These are phyloP conservation scores for Cyprinus carpio DNA, from an alignment of 2,113 vertebrate genomes.

Conservation along the genomic window DNA sequence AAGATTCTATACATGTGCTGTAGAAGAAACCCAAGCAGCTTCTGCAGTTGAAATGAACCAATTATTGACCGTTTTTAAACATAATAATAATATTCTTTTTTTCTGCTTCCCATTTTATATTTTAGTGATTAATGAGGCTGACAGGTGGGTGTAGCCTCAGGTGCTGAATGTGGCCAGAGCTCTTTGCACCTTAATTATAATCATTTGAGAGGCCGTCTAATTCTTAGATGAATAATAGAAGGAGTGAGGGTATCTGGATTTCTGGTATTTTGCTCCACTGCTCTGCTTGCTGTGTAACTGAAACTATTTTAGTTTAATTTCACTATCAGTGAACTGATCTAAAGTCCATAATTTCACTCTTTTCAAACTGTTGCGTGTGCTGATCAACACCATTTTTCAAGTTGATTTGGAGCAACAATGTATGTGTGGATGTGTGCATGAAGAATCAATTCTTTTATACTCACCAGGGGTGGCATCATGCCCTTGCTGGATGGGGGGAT, in stretches of 20 bases:
- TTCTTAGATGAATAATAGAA: conserved; percentile 69
- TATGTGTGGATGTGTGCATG: conserved; percentile 10
- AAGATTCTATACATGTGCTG: too few relatives aligned
- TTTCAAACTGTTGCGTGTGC: too few relatives aligned
- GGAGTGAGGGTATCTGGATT: conserved; percentile 58
- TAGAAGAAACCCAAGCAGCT: conserved; percentile 14
- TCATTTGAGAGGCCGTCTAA: conserved; percentile 62
- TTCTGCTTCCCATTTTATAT: conserved; percentile 32
- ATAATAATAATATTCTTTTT: conserved; percentile 38
- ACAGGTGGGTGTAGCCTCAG: conserved; percentile 59
- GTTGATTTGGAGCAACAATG: too few relatives aligned
- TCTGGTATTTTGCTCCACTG: neutral
- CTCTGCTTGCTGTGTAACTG: conserved; percentile 10
- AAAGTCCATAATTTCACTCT: too few relatives aligned
- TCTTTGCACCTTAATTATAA: conserved; percentile 65
- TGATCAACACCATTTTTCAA: too few relatives aligned
- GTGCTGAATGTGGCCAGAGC: conserved; percentile 62
- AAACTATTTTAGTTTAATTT: conserved; percentile 27
- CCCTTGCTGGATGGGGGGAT: conserved; percentile 97
- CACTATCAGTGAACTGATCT: neutral
- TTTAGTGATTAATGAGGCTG: conserved; percentile 60
- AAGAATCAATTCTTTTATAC: conserved; percentile 56
- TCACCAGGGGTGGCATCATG: conserved; percentile 98
- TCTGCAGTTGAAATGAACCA: conserved; percentile 48
- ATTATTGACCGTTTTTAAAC: conserved; percentile 47